These are phyloP conservation scores for Chiroxiphia lanceolata DNA, from an alignment of 2,797 vertebrate species.

Conservation along the genomic window DNA sequence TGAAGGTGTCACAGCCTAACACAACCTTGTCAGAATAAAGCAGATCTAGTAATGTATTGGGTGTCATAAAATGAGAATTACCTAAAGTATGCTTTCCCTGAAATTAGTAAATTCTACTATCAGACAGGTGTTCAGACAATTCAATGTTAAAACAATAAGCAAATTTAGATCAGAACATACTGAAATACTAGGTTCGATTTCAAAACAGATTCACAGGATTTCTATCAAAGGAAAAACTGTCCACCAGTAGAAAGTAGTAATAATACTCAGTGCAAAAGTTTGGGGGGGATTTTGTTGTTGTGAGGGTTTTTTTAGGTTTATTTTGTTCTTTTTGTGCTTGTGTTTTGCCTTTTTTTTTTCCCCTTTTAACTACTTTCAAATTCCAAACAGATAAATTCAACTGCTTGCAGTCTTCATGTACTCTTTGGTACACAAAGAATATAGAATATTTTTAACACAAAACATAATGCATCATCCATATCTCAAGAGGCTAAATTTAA, in stretches of 20 bases:
- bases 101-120: background rate
- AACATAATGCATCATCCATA: background rate
- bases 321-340: background rate
- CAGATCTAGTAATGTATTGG: background rate
- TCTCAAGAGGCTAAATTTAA: background rate
- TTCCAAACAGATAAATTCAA: background rate
- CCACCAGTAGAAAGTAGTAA: background rate
- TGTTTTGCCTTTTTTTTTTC: background rate
- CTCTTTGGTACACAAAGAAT: background rate
- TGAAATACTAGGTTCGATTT: background rate
- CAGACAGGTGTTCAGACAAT: background rate
- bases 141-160: background rate
- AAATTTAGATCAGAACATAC: background rate
- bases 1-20: background rate
- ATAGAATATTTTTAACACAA: background rate
- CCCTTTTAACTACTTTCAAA: background rate
- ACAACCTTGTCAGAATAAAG: background rate
- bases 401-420: background rate
- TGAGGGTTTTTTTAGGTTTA: background rate
- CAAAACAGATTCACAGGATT: background rate
- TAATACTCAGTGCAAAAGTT: background rate
- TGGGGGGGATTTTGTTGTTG: rapidly evolving
- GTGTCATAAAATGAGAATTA: background rate
- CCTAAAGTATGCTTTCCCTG: background rate
- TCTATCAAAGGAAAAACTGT: background rate